Evolutionary conservation across 2,113 vertebrate genomes (phyloP), one percentile per base, ranked within the genome.

Genomic region (Laterallus jamaicensis): DNA sequence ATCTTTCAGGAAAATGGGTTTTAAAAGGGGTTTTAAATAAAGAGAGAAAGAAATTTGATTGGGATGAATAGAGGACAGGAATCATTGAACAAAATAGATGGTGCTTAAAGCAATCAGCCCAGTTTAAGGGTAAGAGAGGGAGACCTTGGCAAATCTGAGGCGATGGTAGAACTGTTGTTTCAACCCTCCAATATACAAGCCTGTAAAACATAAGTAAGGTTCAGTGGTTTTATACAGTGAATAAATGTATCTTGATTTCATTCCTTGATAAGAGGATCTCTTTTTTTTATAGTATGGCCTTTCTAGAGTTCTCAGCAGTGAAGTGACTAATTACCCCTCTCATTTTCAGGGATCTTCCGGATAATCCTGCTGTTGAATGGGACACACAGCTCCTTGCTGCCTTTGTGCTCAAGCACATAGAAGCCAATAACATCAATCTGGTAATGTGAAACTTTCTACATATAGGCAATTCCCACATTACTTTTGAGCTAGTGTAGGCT

Each of bases 361-460:
- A 99, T 76, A 94, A 99, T 92, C 99, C 99, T 12, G 93, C 90
- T 50, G 97, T 97, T 18, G 96, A 98, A 66, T 99, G 99, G 99
- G 98, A 99, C 95, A 78, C 97, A 1, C 92, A 97, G 4, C 87
- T 97, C 64, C 97, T 98, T 2, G 97, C 99, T 8, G 71, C 97
- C 68, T 6, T 98, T 22, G 97, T 99, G 88, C 94, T 98, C 18
- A 95, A 96, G 69, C 98, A 99, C 67, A 80, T 99, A 32, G 88
- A 97, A 82, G 95, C 83, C 68, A 98, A 98, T 75, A 92, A 94
- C 92, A 98, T 99, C 96, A 97, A 98, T 96, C 92, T 99, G 99
- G 99, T 99, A 98, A 93, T 64, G 47, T 49, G 37, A 40, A 40
- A 50, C 39, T 67, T 84, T 49, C 42, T 80, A 14, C 42, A 40